Evolutionary conservation across 2,797 vertebrate genomes (phyloP).

Genomic region (Acanthurus tractus): DNA sequence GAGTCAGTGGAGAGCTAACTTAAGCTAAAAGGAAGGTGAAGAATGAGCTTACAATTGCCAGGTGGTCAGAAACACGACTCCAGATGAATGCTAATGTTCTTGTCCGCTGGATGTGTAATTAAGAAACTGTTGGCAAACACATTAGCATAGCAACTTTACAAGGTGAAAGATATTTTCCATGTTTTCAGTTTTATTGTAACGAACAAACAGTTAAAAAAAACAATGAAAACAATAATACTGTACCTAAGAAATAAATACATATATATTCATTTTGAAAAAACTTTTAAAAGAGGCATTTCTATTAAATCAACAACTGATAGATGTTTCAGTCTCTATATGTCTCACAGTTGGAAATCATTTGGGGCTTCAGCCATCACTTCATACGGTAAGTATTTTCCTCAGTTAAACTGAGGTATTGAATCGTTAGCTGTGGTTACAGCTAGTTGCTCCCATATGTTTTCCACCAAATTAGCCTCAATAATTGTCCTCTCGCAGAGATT

Average conservation of each 20-base stretch:
- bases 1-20: constrained; percentile 1
- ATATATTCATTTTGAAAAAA: background rate
- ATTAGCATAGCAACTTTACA: background rate
- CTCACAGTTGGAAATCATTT: constrained; percentile 57
- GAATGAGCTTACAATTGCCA: background rate
- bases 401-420: constrained; percentile 31
- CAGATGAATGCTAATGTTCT: background rate
- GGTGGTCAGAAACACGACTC: background rate
- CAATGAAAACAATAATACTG: too few relatives aligned
- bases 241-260: background rate
- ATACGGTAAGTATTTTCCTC: constrained; percentile 55
- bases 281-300: background rate
- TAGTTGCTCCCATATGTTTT: constrained; percentile 75
- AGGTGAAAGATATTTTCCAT: background rate
- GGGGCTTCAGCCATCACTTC: constrained; percentile 36
- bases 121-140: background rate
- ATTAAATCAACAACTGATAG: background rate
- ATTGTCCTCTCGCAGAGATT: constrained; percentile 36
- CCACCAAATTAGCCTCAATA: constrained; percentile 55
- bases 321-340: background rate
- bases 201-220: background rate
- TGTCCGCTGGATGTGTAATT: background rate
- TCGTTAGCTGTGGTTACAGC: constrained; percentile 55
- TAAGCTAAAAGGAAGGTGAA: constrained; percentile 4
- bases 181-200: background rate